phyloP scores from a whole-genome alignment of 1,140 invertebrate species.

The Rhyacophila brunnea region DNA sequence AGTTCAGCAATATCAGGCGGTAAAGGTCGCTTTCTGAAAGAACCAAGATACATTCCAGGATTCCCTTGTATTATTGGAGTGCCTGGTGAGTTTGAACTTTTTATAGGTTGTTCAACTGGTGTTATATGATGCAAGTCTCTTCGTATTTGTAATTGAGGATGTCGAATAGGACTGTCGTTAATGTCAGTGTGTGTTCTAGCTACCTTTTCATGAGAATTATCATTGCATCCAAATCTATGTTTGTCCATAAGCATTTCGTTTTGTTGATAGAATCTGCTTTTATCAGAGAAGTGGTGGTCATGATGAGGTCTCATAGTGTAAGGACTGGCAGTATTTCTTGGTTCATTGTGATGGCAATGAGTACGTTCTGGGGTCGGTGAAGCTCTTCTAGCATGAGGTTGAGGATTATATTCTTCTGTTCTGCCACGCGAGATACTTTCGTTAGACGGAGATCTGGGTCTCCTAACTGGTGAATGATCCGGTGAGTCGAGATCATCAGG shows the following conservation, averaged over 20 bases:
- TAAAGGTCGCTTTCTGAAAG: conserved; percentile 46
- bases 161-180: conserved; percentile 45
- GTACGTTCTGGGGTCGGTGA: conserved; percentile 58
- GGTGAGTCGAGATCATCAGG: conserved; percentile 58
- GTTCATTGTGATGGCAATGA: conserved; percentile 64
- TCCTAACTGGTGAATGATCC: conserved; percentile 56
- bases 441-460: conserved; percentile 50
- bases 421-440: conserved; percentile 49
- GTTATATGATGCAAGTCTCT: conserved; percentile 63
- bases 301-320: conserved; percentile 66
- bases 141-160: conserved; percentile 64
- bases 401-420: conserved; percentile 41
- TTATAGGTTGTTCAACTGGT: conserved; percentile 39
- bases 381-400: conserved; percentile 38
- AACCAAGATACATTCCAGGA: conserved; percentile 58
- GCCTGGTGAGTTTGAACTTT: conserved; percentile 43
- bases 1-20: conserved; percentile 50
- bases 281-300: conserved; percentile 52
- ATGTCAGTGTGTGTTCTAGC: conserved; percentile 45
- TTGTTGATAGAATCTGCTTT: conserved; percentile 40
- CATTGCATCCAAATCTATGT: conserved; percentile 51
- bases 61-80: conserved; percentile 47
- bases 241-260: conserved; percentile 47
- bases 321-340: conserved; percentile 56
- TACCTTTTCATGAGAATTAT: conserved; percentile 55